These are phyloP conservation scores for Napeogenes inachia DNA, from an alignment of 2,888 invertebrate genomes.

Conservation along the genomic window DNA sequence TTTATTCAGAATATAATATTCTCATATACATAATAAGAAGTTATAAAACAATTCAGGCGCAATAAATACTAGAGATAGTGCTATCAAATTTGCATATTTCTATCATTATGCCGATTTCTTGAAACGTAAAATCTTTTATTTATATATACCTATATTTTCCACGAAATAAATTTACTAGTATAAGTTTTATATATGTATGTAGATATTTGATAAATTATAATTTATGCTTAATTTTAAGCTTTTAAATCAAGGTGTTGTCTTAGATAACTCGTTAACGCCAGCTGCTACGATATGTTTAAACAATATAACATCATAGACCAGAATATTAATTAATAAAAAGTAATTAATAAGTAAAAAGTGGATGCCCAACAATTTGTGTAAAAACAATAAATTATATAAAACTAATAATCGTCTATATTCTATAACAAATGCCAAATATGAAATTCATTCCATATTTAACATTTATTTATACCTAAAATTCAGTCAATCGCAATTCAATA, in stretches of 20 bases:
- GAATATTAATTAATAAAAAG: too few species aligned
- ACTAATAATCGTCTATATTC: too few species aligned
- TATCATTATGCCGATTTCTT: neutral
- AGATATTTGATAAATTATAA: neutral
- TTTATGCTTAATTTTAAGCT: too few species aligned
- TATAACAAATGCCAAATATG: neutral
- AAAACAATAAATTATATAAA: too few species aligned
- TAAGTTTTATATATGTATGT: neutral
- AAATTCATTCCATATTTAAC: neutral
- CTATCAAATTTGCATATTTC: conserved; percentile 1
- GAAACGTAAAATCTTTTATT: conserved; percentile 3
- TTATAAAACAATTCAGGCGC: neutral
- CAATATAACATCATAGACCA: too few species aligned
- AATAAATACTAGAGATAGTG: neutral
- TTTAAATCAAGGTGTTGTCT: too few species aligned
- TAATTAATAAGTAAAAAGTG: too few species aligned
- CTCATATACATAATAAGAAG: neutral
- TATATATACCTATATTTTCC: neutral
- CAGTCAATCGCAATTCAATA: conserved; percentile 31
- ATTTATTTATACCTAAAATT: neutral
- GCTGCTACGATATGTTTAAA: too few species aligned
- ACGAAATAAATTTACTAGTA: neutral
- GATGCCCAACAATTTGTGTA: too few species aligned
- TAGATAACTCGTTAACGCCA: too few species aligned
- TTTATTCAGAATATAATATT: too few species aligned